phyloP scores from a whole-genome alignment of 2,113 vertebrate species.

The Ictalurus furcatus region DNA sequence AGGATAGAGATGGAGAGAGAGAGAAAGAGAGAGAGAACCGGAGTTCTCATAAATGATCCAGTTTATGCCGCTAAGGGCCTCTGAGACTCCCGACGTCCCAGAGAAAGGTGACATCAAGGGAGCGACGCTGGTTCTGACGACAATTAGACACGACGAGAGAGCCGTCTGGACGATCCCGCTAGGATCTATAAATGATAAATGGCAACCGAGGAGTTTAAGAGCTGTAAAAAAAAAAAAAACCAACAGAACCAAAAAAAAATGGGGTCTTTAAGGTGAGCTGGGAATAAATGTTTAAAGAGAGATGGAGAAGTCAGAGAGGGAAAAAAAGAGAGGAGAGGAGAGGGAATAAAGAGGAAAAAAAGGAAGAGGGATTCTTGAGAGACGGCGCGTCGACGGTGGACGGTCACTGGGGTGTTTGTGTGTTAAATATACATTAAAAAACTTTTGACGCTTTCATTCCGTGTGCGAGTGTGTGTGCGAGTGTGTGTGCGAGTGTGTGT shows the following conservation, averaged over 20 bases:
- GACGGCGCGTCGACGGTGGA: conserved; percentile 94
- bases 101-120: conserved; percentile 62
- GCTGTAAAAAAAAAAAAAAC: conserved; percentile 67
- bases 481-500: conserved; percentile 53
- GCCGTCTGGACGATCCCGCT: conserved; percentile 57
- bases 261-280: conserved; percentile 74
- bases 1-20: conserved; percentile 1
- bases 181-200: conserved; percentile 76
- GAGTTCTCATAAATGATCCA: conserved; percentile 50
- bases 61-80: conserved; percentile 50
- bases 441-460: conserved; percentile 95
- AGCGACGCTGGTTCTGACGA: conserved; percentile 54
- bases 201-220: conserved; percentile 69
- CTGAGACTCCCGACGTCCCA: conserved; percentile 42
- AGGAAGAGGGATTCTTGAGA: conserved; percentile 78
- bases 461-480: too few relatives aligned
- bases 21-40: background rate
- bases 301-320: conserved; percentile 53
- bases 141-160: conserved; percentile 69
- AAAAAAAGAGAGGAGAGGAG: conserved; percentile 7
- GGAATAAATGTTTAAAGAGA: conserved; percentile 90
- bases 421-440: conserved; percentile 99
- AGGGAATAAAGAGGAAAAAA: conserved; percentile 57
- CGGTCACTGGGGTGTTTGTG: conserved; percentile 90
- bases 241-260: conserved; percentile 74